phyloP scores from a whole-genome alignment of 2,113 vertebrate species.

The Centropristis striata region DNA sequence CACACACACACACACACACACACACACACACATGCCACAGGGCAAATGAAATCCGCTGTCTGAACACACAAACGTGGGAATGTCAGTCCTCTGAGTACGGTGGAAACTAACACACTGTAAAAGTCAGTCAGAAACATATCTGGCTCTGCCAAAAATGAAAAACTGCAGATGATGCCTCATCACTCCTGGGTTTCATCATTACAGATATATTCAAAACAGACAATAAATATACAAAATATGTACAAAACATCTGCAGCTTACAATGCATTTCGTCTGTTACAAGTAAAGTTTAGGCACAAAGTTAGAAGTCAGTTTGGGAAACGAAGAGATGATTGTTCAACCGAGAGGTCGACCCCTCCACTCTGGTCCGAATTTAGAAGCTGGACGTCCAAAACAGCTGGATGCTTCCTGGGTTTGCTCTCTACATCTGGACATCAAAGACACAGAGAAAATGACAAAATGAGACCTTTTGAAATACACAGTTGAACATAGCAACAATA shows the following conservation, averaged over 20 bases:
- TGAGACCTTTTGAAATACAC: background rate
- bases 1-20: slow-evolving; percentile 6
- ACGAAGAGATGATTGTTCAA: slow-evolving; percentile 92
- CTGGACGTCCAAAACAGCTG: slow-evolving; percentile 49
- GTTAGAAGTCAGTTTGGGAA: slow-evolving; percentile 88
- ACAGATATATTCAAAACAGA: slow-evolving; percentile 62
- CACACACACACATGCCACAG: slow-evolving; percentile 43
- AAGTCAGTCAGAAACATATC: slow-evolving; percentile 44
- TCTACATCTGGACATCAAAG: slow-evolving; percentile 52
- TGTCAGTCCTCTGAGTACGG: slow-evolving; percentile 56
- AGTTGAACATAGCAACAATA: background rate
- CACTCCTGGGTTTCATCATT: slow-evolving; percentile 40
- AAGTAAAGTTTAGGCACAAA: slow-evolving; percentile 96
- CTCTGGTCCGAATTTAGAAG: slow-evolving; percentile 40
- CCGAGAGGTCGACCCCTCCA: slow-evolving; percentile 67
- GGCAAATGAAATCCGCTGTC: slow-evolving; percentile 52
- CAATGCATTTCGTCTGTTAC: slow-evolving; percentile 92
- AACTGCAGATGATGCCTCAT: slow-evolving; percentile 53
- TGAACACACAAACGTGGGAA: slow-evolving; percentile 63
- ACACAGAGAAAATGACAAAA: slow-evolving; percentile 16
- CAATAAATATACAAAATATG: slow-evolving; percentile 81
- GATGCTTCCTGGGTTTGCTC: slow-evolving; percentile 28
- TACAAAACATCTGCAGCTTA: slow-evolving; percentile 87
- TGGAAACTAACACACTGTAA: slow-evolving; percentile 50
- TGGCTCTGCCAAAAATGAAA: slow-evolving; percentile 28